phyloP scores from a whole-genome alignment of 2,113 vertebrate species.

The Sterna hirundo region DNA sequence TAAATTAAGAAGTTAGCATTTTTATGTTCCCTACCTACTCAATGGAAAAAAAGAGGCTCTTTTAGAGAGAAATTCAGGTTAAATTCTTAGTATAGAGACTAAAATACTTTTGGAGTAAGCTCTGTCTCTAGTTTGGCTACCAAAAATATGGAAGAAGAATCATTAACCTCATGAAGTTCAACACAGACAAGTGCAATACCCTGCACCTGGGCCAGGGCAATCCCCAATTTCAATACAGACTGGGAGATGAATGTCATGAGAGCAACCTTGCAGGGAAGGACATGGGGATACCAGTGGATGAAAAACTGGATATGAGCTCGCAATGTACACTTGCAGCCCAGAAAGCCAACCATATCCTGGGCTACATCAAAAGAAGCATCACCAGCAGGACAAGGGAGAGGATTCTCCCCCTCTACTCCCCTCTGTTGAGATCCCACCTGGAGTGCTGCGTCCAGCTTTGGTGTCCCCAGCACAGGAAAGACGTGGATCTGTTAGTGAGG shows the following conservation, averaged over 20 bases:
- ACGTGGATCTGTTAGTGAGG: not conserved
- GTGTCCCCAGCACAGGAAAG: not conserved
- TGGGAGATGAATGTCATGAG: not conserved
- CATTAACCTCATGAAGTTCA: not conserved
- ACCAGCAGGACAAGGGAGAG: fast-evolving
- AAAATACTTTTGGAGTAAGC: not conserved
- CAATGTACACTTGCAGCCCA: fast-evolving
- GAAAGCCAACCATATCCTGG: fast-evolving
- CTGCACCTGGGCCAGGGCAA: not conserved
- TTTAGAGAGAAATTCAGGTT: not conserved
- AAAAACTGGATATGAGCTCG: fast-evolving
- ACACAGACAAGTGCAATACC: not conserved
- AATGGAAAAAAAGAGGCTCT: not conserved
- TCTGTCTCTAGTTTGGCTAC: not conserved
- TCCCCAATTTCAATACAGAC: fast-evolving
- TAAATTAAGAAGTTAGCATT: not conserved
- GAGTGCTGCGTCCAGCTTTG: not conserved
- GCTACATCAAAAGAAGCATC: fast-evolving
- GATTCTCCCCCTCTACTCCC: fast-evolving
- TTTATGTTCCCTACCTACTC: not conserved
- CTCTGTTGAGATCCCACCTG: fast-evolving
- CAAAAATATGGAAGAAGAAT: not conserved
- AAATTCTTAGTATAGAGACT: not conserved
- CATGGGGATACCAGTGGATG: not conserved
- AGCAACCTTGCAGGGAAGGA: not conserved